Evolutionary conservation across 1,140 invertebrate genomes (phyloP), one percentile per base, ranked within the genome.

Genomic region (Ips nitidus): DNA sequence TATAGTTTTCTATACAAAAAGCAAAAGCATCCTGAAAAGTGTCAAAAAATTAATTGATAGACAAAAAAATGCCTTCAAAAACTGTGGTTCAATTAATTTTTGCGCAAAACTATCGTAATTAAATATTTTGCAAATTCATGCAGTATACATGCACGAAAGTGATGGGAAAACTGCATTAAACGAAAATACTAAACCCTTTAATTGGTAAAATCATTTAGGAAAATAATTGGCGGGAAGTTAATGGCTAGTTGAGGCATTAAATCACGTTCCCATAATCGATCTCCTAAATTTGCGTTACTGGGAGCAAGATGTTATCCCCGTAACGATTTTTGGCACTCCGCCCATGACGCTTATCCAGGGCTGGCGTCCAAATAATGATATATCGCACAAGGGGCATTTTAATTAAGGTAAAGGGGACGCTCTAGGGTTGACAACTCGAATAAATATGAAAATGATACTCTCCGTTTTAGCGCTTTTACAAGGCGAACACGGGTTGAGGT

Each of bases 381-480:
- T 66, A 66, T 66, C 53, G 64, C 55, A 38, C 55, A 7, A 47
- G 53, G 64, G 64, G 53, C 58, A 58, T 66, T 66, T 66, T 66
- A 66, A 66, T 66, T 66, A 66, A 66, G 64, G 64, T 66, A 66
- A 66, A 66, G 64, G 64, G 64, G 64, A 66, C 36, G 8, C 38
- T 52, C 47, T 56, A 41, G 45, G 42, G 64, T 43, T 59, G 64
- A 66, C 64, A 66, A 55, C 39, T 40, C 41, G 64, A 55, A 58
- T 55, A 58, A 66, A 66, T 52, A 58, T 58, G 64, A 66, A 50
- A 58, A 50, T 66, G 55, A 66, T 66, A 66, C 40, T 22, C 6
- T 50, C 1, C 45, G 7, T 50, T 50, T 22, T 50, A 22, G 22
- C 22, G 22, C 22, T 22, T 22, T 22, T 22, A 22, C 22, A 22